Base-by-base conservation (phyloP, 1,140 invertebrate genomes). In the Thereuonema tuberculata region DNA sequence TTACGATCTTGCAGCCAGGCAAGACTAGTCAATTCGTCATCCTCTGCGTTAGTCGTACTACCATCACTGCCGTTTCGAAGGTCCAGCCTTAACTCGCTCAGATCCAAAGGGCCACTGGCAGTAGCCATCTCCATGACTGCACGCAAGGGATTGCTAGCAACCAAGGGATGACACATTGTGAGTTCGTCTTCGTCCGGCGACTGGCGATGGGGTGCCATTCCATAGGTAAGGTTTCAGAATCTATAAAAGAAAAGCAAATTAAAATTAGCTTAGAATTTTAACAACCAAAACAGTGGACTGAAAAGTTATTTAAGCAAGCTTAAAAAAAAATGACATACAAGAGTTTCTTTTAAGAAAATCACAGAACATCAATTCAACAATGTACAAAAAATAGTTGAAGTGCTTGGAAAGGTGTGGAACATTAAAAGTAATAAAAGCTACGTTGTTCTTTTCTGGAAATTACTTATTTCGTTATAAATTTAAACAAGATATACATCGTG, bases 1-100 rank as follows among this genome's bases (percentile, higher is more conserved):
- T 96, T 92, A 66, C 82, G 85, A 71, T 94, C 88, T 70, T 93
- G 90, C 12, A 96, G 74, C 91, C 92, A 96, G 53, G 86, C 82
- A 1, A 96, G 75, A 60, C 86, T 86, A 1, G 89, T 93, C 27
- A 96, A 76, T 67, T 96, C 92, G 65, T 92, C 88, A 68, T 92
- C 89, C 23, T 68, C 69, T 12, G 25, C 5, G 14, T 3, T 3
- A 12, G 5, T 12, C 3, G 17, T 29, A 14, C 23, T 5, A 9
- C 15, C 28, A 55, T 15, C 27, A 52, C 24, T 24, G 23, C 12
- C 49, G 12, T 52, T 24, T 9, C 21, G 15, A 9, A 29, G 26
- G 14, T 55, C 53, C 27, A 28, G 14, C 26, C 28, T 17, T n/a
- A 29, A 14, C 27, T 55, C 53, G 21, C 9, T 20, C 5, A 50